Percentiles rank a stretch among this genome's conserved stretches.
Evolutionary conservation across 2,113 vertebrate genomes (phyloP).

Genomic region (Arothron firmamentum): DNA sequence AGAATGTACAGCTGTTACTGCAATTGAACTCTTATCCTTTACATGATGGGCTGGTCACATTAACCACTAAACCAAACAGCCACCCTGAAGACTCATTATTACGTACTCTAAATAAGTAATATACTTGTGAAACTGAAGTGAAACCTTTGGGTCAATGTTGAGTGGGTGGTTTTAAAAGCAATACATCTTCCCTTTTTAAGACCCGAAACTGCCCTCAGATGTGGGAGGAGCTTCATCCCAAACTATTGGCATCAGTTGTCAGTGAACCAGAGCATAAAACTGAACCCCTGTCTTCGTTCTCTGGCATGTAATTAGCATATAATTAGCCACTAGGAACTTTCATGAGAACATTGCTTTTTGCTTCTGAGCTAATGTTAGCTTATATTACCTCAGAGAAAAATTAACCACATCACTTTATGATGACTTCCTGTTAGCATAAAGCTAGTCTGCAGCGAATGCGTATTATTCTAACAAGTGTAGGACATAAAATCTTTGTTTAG

Average conservation of each 20-base stretch:
- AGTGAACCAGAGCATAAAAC: constrained; percentile 58
- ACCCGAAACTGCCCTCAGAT: constrained; percentile 59
- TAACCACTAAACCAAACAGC: constrained; percentile 45
- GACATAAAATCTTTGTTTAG: not conserved
- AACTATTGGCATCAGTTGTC: constrained; percentile 71
- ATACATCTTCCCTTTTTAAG: constrained; percentile 59
- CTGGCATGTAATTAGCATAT: constrained; percentile 11
- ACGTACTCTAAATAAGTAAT: constrained; percentile 68
- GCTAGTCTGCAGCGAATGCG: not conserved
- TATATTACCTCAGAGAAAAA: constrained; percentile 54
- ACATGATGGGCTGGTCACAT: constrained; percentile 48
- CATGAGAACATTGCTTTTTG: constrained; percentile 46
- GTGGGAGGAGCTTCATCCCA: constrained; percentile 60
- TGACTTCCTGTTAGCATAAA: constrained; percentile 17
- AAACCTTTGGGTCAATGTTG: constrained; percentile 63
- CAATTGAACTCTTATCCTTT: constrained; percentile 62
- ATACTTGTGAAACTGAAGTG: constrained; percentile 67
- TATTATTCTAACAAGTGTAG: too few species aligned
- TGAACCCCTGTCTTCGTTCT: constrained; percentile 41
- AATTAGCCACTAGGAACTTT: constrained; percentile 38
- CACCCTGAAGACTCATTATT: constrained; percentile 56
- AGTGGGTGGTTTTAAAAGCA: constrained; percentile 67
- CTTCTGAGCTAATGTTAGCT: constrained; percentile 58
- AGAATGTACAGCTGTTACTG: constrained; percentile 49
- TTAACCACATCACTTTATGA: constrained; percentile 17